phyloP scores from a whole-genome alignment of 2,113 vertebrate species.

The Chlamydotis undulata region DNA sequence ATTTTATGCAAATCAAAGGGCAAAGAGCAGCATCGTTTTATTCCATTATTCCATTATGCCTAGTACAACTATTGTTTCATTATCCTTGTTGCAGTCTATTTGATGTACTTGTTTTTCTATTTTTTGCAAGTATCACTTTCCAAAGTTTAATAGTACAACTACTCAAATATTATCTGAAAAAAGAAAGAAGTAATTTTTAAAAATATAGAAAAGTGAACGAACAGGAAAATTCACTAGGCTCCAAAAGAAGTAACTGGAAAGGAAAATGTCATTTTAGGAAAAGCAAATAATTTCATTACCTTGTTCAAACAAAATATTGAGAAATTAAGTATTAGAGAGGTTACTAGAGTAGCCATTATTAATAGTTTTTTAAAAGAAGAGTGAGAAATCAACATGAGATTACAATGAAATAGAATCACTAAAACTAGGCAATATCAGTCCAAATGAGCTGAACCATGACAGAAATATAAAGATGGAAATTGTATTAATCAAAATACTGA shows the following conservation, averaged over 20 bases:
- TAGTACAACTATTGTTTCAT: background rate
- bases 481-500: background rate
- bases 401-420: background rate
- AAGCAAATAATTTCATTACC: background rate
- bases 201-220: background rate
- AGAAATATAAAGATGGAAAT: background rate
- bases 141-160: background rate
- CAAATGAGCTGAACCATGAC: background rate
- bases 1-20: slow-evolving; percentile 43
- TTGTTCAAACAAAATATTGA: background rate
- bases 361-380: background rate
- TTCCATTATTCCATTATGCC: slow-evolving; percentile 30
- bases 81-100: background rate
- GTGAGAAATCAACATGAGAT: background rate
- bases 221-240: background rate
- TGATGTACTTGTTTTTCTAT: background rate
- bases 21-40: slow-evolving; percentile 12
- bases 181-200: background rate
- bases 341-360: background rate
- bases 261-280: background rate
- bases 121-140: background rate
- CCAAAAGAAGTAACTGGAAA: background rate
- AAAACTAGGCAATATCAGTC: background rate
- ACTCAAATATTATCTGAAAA: background rate
- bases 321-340: background rate